A percentile compares a stretch with the other conserved stretches of the same genome.
Conservation (phyloP, 2,113 vertebrate species). For the Oncorhynchus keta region DNA sequence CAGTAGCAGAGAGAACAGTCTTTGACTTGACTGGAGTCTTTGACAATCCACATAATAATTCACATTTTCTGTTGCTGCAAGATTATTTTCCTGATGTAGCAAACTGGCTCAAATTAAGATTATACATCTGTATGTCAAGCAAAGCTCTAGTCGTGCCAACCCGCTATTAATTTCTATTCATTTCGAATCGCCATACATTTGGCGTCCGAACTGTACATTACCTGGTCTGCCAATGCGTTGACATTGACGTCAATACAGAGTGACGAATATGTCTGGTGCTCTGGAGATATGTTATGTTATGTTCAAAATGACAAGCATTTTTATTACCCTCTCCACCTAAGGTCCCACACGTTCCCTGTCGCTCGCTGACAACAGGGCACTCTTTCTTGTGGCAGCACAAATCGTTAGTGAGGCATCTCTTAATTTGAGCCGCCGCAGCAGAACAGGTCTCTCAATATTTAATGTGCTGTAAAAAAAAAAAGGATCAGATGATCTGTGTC, state of each 20-base stretch:
- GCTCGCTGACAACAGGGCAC: background rate
- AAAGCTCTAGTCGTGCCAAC: too few relatives aligned
- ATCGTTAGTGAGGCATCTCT: constrained; percentile 40
- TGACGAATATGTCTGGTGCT: background rate
- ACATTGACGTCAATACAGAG: background rate
- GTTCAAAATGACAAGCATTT: background rate
- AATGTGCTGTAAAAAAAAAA: constrained; percentile 57
- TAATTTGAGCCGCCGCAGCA: constrained; percentile 34
- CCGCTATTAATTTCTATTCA: too few relatives aligned
- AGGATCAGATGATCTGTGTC: constrained; percentile 59
- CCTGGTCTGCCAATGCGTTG: background rate
- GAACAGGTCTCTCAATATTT: constrained; percentile 50
- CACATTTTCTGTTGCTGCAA: too few relatives aligned
- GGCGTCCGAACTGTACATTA: too few relatives aligned
- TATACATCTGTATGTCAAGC: too few relatives aligned
- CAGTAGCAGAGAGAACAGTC: too few relatives aligned
- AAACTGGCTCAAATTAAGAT: too few relatives aligned
- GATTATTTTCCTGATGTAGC: too few relatives aligned
- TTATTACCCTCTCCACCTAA: constrained; percentile 6
- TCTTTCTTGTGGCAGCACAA: constrained; percentile 40
- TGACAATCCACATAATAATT: too few relatives aligned
- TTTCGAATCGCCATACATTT: too few relatives aligned
- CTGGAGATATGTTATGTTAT: background rate
- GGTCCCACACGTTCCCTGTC: background rate
- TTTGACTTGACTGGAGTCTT: too few relatives aligned